Evolutionary conservation across 2,888 invertebrate genomes (phyloP), one percentile per base, ranked within the genome.

Genomic region (Drosophila recens): DNA sequence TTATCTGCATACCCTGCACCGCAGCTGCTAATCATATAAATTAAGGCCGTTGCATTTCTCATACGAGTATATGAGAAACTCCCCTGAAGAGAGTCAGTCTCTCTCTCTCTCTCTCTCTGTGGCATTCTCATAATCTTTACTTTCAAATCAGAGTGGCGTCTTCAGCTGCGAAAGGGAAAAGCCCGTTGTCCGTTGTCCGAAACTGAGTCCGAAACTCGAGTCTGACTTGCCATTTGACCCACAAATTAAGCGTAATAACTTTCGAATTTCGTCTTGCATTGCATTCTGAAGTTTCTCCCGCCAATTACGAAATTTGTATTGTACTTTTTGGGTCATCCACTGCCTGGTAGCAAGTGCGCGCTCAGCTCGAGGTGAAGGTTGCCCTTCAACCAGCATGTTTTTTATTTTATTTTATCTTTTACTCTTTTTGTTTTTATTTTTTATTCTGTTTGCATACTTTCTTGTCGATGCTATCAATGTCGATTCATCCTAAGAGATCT

Each of bases 191-290:
- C 2, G 30, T 30, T 34, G 54, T 51, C 52, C 46, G 46, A n/a
- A 23, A 23, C 52, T 27, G 27, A 27, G 54, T 51, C 52, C 46
- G 46, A n/a, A 23, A 23, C 52, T 27, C 3, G 11, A 3, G 40
- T 43, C 36, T 56, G 17, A 54, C 46, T 64, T 76, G 77, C 70
- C 83, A 80, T 87, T 87, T 86, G 86, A 87, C 88, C 86, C 80
- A 88, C 77, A 87, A 88, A 87, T 87, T 82, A 88, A 86, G 70
- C 80, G 86, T 86, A 87, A 87, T 87, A 87, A 88, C 86, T 87
- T 87, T 87, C 86, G 83, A 87, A 85, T 83, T 87, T 87, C 66
- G 64, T 51, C 59, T 62, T 76, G 56, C 64, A 67, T 67, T 73
- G 64, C 63, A 67, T 73, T 64, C 77, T 72, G 72, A 17, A 67